These are phyloP conservation scores for Burhinus bistriatus DNA, from an alignment of 2,113 vertebrate genomes.

Conservation along the genomic window DNA sequence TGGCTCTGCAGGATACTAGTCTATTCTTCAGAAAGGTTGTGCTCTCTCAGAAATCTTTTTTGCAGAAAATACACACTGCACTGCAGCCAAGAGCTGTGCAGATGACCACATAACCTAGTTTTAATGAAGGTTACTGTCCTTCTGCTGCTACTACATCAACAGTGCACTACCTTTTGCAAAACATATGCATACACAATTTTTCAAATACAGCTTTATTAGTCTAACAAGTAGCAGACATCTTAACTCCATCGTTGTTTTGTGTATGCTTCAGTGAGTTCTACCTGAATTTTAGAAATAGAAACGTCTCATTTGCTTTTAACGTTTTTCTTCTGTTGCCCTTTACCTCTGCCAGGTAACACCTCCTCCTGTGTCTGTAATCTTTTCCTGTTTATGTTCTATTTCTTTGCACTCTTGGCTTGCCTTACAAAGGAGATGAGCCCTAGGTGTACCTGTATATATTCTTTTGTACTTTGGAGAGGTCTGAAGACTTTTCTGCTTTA, in stretches of 20 bases:
- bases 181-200: background rate
- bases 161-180: background rate
- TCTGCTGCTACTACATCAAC: background rate
- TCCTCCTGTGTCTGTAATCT: background rate
- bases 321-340: background rate
- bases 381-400: background rate
- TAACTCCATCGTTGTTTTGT: background rate
- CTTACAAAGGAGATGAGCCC: background rate
- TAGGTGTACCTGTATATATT: background rate
- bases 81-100: background rate
- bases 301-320: background rate
- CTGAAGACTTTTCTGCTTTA: background rate
- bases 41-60: constrained; percentile 25
- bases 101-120: background rate
- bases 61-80: constrained; percentile 31
- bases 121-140: constrained; percentile 26
- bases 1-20: constrained; percentile 37
- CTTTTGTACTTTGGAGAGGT: background rate
- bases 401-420: background rate
- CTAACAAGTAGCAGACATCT: background rate
- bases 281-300: background rate
- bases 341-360: background rate
- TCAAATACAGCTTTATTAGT: background rate
- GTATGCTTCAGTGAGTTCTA: background rate
- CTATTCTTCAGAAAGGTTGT: constrained; percentile 48